A percentile compares a stretch with the other conserved stretches of the same genome.
phyloP scores from a whole-genome alignment of 2,888 invertebrate genomes.

The Agrotis exclamationis region DNA sequence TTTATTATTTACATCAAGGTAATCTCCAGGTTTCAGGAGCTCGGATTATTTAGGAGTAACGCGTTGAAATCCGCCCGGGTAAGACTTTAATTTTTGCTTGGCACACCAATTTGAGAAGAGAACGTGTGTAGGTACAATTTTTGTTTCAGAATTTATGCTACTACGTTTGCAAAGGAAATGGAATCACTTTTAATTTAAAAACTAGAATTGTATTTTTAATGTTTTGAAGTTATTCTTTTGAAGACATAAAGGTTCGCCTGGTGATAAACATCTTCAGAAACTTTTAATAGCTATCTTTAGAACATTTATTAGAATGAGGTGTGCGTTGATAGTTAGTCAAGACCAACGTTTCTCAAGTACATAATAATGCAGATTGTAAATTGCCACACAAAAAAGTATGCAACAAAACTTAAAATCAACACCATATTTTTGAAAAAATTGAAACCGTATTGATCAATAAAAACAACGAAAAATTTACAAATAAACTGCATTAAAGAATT shows the following conservation, averaged over 20 bases:
- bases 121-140: neutral
- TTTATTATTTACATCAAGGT: conserved; percentile 52
- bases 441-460: neutral
- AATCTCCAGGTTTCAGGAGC: conserved; percentile 36
- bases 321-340: too few species aligned
- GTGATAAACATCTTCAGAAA: too few species aligned
- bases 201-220: neutral
- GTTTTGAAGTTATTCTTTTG: neutral
- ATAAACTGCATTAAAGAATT: neutral
- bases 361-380: too few species aligned
- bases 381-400: too few species aligned
- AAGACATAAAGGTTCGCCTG: too few species aligned
- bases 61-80: conserved; percentile 15
- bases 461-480: neutral
- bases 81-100: conserved; percentile 12
- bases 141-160: neutral
- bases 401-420: neutral
- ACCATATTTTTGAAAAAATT: neutral
- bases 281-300: too few species aligned
- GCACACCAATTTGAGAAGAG: conserved; percentile 3
- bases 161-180: neutral
- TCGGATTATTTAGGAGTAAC: conserved; percentile 10
- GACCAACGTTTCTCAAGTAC: too few species aligned
- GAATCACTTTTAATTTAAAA: neutral
- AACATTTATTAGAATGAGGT: too few species aligned